Percentiles rank a stretch among this genome's conserved stretches.
Conservation (phyloP, 2,797 vertebrate species). For the Apodemus agrarius region DNA sequence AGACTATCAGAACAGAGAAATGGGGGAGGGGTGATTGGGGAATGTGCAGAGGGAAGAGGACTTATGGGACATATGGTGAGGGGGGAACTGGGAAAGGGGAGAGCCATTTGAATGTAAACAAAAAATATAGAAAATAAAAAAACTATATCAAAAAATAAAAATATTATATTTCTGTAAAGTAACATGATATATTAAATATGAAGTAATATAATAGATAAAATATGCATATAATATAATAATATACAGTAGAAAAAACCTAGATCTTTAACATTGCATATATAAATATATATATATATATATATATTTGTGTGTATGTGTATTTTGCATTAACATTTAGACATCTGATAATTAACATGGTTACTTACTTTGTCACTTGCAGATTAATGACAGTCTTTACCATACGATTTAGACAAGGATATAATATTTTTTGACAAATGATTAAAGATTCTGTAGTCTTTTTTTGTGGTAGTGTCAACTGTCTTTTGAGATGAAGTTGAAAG, state of each 20-base stretch:
- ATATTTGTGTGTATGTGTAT: too few relatives aligned
- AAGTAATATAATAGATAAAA: background rate
- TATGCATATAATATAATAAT: background rate
- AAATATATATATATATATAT: too few relatives aligned
- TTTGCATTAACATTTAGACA: conserved; percentile 61
- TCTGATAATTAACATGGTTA: conserved; percentile 21
- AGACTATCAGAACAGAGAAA: too few relatives aligned
- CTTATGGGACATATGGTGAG: too few relatives aligned
- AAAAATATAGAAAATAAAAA: too few relatives aligned
- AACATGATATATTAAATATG: background rate
- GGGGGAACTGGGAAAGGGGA: too few relatives aligned
- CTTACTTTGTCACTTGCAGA: conserved; percentile 75
- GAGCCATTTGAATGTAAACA: too few relatives aligned
- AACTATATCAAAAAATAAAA: too few relatives aligned
- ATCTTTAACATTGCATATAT: conserved; percentile 31
- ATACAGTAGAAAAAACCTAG: background rate
- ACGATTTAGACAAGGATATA: conserved; percentile 71
- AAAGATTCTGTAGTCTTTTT: conserved; percentile 67
- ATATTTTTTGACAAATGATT: conserved; percentile 80
- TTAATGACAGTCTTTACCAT: conserved; percentile 72
- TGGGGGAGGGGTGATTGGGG: too few relatives aligned
- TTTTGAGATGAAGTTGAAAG: conserved; percentile 72
- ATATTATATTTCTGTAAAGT: conserved; percentile 60
- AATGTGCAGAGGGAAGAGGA: too few relatives aligned
- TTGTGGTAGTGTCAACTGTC: conserved; percentile 55